Base-by-base conservation (phyloP, 2,888 invertebrate genomes). In the Octodonta nipae region DNA sequence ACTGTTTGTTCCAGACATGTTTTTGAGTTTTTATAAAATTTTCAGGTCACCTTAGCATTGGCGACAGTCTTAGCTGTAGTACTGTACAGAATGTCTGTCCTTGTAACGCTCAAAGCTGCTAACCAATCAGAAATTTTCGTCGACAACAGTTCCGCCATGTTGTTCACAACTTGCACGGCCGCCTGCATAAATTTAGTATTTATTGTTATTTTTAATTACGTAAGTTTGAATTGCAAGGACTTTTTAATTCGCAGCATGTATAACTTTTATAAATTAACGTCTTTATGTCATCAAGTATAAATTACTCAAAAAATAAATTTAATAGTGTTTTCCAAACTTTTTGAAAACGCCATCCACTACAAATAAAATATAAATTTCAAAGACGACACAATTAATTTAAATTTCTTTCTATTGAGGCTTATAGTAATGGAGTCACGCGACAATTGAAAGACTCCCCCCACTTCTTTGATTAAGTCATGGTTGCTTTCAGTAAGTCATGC, bases 41-140 rank as follows among this genome's bases (percentile, higher is more conserved):
- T 34, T 25, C 40, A 77, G 78, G 68, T 80, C 35, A 67, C 75
- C 20, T 62, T 92, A 52, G 92, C 93, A 3, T 65, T 93, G 48
- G 91, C 84, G 6, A 83, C 92, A 0, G 85, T 95, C 14, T 67
- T 95, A 41, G 93, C 82, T 6, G 91, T 96, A 10, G 88, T 95
- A 42, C 65, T 93, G 5, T 95, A 96, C 65, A 73, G 88, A 36
- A 84, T 87, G 79, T 83, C 84, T 3, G 64, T 85, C 44, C 57
- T 86, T 46, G 78, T 84, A 7, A 74, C 79, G n/a, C 55, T 79
- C 13, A 68, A 67, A 48, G 65, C 42, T 10, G 26, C 36, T 12
- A 37, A 35, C 17, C 28, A 32, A 12, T 26, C 36, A 1, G 29
- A 37, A n/a, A 34, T 36, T 16, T 12, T 30, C 28, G 70, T 80